phyloP scores from a whole-genome alignment of 2,797 vertebrate species.

The Acanthopagrus latus region DNA sequence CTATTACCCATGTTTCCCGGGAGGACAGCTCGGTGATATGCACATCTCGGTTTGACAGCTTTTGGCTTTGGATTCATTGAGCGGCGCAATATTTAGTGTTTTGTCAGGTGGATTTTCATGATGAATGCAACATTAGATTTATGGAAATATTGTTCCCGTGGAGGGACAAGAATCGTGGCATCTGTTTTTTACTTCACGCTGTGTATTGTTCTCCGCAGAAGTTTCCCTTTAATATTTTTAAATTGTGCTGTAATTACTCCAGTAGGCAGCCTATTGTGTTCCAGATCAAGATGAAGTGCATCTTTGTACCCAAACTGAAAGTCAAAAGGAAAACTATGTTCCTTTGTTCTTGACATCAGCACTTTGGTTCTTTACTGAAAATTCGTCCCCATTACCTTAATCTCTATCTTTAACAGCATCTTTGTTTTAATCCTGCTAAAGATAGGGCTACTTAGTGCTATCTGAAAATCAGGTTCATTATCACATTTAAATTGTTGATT shows the following conservation, averaged over 20 bases:
- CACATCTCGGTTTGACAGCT: conserved; percentile 60
- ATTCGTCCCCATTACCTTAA: conserved; percentile 43
- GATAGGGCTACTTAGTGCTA: conserved; percentile 53
- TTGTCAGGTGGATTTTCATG: conserved; percentile 47
- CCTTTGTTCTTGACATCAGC: conserved; percentile 48
- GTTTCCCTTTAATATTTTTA: conserved; percentile 30
- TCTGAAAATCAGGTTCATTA: conserved; percentile 69
- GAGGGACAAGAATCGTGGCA: conserved; percentile 23
- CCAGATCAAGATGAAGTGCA: conserved; percentile 32
- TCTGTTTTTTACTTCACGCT: conserved; percentile 28
- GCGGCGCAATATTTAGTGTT: conserved; percentile 35
- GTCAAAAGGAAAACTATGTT: conserved; percentile 11
- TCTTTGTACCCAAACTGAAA: conserved; percentile 21
- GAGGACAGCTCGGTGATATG: conserved; percentile 51
- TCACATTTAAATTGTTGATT: conserved; percentile 59
- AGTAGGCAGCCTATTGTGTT: conserved; percentile 35
- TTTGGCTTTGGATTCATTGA: conserved; percentile 60
- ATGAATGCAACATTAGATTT: conserved; percentile 41
- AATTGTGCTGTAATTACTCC: conserved; percentile 41
- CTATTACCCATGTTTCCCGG: conserved; percentile 52
- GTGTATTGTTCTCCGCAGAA: conserved; percentile 20
- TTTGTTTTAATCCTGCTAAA: conserved; percentile 60
- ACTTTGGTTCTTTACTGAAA: conserved; percentile 25
- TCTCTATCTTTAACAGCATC: conserved; percentile 56
- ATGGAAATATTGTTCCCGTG: conserved; percentile 31